phyloP scores from a whole-genome alignment of 2,888 invertebrate species.

The Synergus itoensis region DNA sequence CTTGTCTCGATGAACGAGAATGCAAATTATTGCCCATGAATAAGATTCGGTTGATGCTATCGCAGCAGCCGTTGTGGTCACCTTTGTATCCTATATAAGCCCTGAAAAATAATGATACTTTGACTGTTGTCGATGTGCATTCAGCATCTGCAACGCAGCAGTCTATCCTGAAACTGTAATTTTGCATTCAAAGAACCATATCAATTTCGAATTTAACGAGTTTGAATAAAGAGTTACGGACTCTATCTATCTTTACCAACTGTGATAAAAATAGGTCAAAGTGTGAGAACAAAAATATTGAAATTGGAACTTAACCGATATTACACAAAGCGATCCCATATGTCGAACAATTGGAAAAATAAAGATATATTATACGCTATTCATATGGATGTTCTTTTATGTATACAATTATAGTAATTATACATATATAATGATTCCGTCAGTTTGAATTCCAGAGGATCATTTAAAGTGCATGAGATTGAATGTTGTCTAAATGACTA shows the following conservation, averaged over 20 bases:
- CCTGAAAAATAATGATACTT: conserved; percentile 53
- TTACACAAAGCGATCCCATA: background rate
- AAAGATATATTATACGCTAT: too few species aligned
- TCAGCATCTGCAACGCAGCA: conserved; percentile 22
- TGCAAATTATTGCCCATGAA: conserved; percentile 73
- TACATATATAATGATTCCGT: too few species aligned
- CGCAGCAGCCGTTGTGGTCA: conserved; percentile 52
- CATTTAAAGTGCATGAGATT: conserved; percentile 62
- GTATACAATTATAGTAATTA: too few species aligned
- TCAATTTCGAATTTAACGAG: conserved; percentile 14
- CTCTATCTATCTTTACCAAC: background rate
- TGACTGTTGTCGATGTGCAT: conserved; percentile 17
- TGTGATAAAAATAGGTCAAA: conserved; percentile 6
- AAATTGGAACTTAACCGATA: background rate
- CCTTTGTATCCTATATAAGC: conserved; percentile 57
- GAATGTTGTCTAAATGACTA: conserved; percentile 67
- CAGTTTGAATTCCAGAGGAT: background rate
- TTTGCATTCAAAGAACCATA: conserved; percentile 24
- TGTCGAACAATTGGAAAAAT: background rate
- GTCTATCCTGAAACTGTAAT: conserved; percentile 17
- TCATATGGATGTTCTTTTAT: too few species aligned
- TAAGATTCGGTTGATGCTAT: conserved; percentile 66
- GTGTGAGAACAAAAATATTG: conserved; percentile 26
- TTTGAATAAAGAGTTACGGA: conserved; percentile 16
- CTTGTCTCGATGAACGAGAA: conserved; percentile 69